Base-by-base conservation (phyloP, 1,140 invertebrate species). In the Calycopis cecrops region DNA sequence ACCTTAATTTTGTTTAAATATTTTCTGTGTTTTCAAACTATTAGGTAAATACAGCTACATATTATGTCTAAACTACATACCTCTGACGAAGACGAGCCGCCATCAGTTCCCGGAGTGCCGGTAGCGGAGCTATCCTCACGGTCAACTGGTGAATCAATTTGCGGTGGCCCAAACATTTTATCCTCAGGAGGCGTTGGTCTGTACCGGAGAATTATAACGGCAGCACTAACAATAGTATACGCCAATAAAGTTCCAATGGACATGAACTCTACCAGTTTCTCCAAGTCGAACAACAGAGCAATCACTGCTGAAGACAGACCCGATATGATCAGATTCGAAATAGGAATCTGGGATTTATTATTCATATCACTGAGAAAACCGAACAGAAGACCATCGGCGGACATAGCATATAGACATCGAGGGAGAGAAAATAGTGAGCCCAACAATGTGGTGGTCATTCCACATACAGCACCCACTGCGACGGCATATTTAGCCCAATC, bases 251-350 rank as follows among this genome's bases (percentile, higher is more conserved):
- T 98, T 0, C 96, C 96, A 65, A 98, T 97, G 0, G 95, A 97
- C 94, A 98, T 96, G 69, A 98, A 97, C 70, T 98, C 97, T 0
- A 98, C 96, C 11, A 98, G 88, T 62, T 96, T 96, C 68, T 96
- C 92, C 57, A 98, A 90, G 79, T 98, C 96, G 71, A 98, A 95
- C 14, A 97, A 74, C 3, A 98, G 76, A 7, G 97, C 95, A 57
- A 98, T 93, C 0, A 95, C 50, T 1, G 93, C 94, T 37, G 95
- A 93, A 10, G 93, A 71, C 1, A 94, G 61, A 0, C 96, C 95
- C 44, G 96, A 96, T 16, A 97, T 91, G 2, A 92, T 88, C 14
- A 97, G 86, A 69, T 97, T 96, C 0, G 92, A 79, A 0, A 97
- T 85, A 0, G 96, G 96, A 8, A 97, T 93, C 87, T 96, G 94